Conservation (phyloP, 2,113 vertebrate genomes). For the Pongo abelii region DNA sequence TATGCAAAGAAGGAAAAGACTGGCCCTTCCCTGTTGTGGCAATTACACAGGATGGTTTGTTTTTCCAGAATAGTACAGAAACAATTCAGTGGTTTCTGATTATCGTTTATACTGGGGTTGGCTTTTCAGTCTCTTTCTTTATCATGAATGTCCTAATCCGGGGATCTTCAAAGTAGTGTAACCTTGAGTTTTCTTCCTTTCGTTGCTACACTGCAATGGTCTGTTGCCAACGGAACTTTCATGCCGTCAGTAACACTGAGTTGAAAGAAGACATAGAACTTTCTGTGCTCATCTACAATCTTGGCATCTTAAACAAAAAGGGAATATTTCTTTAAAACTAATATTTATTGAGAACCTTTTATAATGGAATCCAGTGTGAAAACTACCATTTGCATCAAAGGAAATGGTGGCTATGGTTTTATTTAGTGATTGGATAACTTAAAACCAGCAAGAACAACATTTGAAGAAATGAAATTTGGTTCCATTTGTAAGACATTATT, state of each 20-base stretch:
- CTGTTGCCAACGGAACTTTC: not conserved
- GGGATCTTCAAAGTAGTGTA: not conserved
- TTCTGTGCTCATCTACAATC: not conserved
- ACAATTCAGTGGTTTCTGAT: not conserved
- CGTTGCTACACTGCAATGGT: not conserved
- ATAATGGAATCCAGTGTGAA: not conserved
- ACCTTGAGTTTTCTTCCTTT: not conserved
- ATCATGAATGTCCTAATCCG: not conserved
- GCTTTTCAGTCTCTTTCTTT: not conserved
- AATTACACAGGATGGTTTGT: not conserved
- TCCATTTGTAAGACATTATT: not conserved
- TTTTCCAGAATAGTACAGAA: not conserved
- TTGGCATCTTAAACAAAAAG: not conserved
- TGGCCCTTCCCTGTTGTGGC: not conserved
- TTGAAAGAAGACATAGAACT: not conserved
- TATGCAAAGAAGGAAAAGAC: not conserved
- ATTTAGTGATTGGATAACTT: not conserved
- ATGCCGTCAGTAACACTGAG: not conserved
- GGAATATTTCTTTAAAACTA: not conserved
- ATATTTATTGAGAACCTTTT: not conserved
- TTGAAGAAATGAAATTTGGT: not conserved
- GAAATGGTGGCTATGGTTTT: not conserved
- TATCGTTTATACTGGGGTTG: not conserved
- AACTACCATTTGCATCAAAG: not conserved
- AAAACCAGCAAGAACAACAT: not conserved